Evolutionary conservation across 2,113 vertebrate genomes (phyloP).

Genomic region (Odontophorus gujanensis): DNA sequence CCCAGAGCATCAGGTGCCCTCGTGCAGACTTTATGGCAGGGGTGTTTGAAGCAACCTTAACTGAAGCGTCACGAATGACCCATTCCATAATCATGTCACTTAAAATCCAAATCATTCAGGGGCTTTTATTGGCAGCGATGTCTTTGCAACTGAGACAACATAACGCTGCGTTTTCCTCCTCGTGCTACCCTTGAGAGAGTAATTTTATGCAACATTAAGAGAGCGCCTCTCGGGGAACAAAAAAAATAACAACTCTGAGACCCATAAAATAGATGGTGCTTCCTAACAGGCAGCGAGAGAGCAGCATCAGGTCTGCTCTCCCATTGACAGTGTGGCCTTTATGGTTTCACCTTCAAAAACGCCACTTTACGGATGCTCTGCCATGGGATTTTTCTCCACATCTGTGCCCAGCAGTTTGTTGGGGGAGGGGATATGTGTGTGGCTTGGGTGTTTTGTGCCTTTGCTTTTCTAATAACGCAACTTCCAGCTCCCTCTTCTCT

Average conservation of each 20-base stretch:
- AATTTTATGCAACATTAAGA: conserved; percentile 69
- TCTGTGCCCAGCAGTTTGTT: not conserved
- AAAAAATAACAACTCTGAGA: not conserved
- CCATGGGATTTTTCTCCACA: not conserved
- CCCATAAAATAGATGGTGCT: conserved; percentile 9
- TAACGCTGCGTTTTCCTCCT: conserved; percentile 19
- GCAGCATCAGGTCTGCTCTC: not conserved
- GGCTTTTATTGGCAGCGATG: not conserved
- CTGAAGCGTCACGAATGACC: conserved; percentile 36
- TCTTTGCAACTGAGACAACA: conserved; percentile 59
- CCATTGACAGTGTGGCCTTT: not conserved
- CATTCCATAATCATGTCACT: not conserved
- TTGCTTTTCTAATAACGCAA: conserved; percentile 1
- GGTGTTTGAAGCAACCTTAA: conserved; percentile 6
- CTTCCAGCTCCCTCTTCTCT: conserved; percentile 41
- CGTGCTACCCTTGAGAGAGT: conserved; percentile 41
- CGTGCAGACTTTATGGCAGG: not conserved
- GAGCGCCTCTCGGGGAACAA: not conserved
- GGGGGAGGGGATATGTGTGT: accelerated
- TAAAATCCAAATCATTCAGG: conserved; percentile 39
- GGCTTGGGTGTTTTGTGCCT: not conserved
- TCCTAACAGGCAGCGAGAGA: not conserved
- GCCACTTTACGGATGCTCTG: not conserved
- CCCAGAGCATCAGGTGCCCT: not conserved
- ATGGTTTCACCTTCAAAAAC: not conserved